These are phyloP conservation scores for Leucophenga montana DNA, from an alignment of 2,888 invertebrate genomes.

Conservation along the genomic window DNA sequence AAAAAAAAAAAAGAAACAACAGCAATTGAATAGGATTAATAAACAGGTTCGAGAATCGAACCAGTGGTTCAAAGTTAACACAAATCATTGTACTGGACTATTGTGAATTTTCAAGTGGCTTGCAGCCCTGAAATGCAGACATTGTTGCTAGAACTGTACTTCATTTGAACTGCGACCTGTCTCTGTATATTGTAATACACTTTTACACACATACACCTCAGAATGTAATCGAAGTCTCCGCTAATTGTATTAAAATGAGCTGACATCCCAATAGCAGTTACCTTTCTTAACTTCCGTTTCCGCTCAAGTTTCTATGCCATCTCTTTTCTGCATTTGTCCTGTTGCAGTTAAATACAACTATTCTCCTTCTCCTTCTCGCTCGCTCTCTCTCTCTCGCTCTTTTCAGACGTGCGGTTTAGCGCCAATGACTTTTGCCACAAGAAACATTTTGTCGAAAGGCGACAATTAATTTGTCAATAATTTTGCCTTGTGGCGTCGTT, in stretches of 20 bases:
- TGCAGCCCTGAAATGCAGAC: too few species aligned
- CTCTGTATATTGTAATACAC: too few species aligned
- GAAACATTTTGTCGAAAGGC: constrained; percentile 68
- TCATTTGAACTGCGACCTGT: not conserved
- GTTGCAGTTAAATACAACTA: not conserved
- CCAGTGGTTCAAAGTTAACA: too few species aligned
- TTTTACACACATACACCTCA: not conserved
- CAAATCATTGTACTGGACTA: too few species aligned
- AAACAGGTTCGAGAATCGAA: too few species aligned
- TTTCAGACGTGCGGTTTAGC: too few species aligned
- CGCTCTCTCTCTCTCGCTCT: constrained; percentile 15
- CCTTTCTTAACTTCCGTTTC: not conserved
- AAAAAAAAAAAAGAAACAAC: too few species aligned
- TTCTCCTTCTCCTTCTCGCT: constrained; percentile 13
- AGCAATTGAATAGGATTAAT: too few species aligned
- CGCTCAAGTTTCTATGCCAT: not conserved
- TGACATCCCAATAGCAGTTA: not conserved
- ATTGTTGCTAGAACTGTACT: not conserved
- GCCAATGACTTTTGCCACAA: constrained; percentile 16
- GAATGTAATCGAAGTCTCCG: constrained; percentile 30
- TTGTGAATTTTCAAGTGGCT: too few species aligned
- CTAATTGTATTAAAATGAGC: constrained; percentile 51
- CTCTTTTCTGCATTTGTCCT: not conserved
- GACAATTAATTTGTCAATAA: constrained; percentile 72
- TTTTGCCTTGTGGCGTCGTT: constrained; percentile 48